Conservation (phyloP, 2,113 vertebrate genomes). For the Lepus europaeus region DNA sequence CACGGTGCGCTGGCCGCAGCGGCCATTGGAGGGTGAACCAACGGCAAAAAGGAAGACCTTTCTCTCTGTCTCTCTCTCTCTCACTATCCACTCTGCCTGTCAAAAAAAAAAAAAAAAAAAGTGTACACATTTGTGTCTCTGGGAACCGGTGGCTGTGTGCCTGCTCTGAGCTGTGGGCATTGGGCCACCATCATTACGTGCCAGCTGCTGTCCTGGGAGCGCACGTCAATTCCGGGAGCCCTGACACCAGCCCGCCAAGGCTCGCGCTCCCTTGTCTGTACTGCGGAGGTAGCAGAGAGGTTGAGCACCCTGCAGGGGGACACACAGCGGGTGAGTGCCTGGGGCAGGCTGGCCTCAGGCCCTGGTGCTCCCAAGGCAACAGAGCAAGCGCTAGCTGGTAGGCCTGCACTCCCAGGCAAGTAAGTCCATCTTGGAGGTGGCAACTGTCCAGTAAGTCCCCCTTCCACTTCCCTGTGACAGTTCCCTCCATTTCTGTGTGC, state of each 20-base stretch:
- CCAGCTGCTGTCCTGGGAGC: neutral
- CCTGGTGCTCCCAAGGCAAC: neutral
- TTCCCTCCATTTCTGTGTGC: neutral
- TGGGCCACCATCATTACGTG: neutral
- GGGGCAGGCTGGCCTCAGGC: neutral
- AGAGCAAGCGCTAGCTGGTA: neutral
- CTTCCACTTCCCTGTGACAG: neutral
- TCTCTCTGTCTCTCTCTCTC: too few relatives aligned
- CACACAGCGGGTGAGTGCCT: neutral
- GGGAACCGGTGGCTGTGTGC: too few relatives aligned
- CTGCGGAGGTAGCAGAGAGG: slow-evolving; percentile 21
- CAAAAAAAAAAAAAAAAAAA: too few relatives aligned
- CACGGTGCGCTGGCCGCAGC: too few relatives aligned
- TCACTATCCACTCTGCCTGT: too few relatives aligned
- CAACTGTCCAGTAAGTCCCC: neutral
- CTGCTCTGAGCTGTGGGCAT: neutral
- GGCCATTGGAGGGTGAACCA: too few relatives aligned
- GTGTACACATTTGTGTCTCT: neutral
- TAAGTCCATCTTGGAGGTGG: neutral
- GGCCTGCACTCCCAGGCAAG: neutral
- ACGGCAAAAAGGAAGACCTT: too few relatives aligned
- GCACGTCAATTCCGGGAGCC: neutral
- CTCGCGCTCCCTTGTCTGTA: neutral
- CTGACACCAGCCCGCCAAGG: neutral
- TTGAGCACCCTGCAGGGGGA: neutral